A percentile compares a stretch with the other conserved stretches of the same genome.
Evolutionary conservation across 2,797 vertebrate genomes (phyloP).

Genomic region (Sebastes iracundus): DNA sequence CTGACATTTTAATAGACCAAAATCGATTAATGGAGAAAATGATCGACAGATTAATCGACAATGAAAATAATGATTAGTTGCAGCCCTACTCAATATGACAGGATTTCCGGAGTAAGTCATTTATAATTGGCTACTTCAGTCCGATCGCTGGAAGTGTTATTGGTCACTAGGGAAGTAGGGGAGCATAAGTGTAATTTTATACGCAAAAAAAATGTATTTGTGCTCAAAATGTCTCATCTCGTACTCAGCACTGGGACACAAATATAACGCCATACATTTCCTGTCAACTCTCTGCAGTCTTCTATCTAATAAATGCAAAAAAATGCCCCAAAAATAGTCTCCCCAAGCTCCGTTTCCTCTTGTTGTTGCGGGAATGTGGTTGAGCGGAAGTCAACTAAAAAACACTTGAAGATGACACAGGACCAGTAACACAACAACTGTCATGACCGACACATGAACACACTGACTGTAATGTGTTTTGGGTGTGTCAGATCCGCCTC

Average conservation of each 20-base stretch:
- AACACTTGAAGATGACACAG: not conserved
- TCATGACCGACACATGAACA: too few species aligned
- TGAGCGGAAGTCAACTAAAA: not conserved
- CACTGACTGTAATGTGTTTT: not conserved
- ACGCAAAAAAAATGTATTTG: not conserved
- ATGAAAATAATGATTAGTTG: too few species aligned
- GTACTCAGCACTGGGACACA: not conserved
- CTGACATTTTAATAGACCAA: too few species aligned
- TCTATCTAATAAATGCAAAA: not conserved
- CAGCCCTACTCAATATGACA: not conserved
- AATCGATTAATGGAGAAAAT: too few species aligned
- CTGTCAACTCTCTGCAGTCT: not conserved
- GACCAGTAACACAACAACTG: not conserved
- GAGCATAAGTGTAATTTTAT: not conserved
- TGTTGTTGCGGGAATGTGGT: not conserved
- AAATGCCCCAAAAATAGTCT: not conserved
- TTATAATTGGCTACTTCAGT: not conserved
- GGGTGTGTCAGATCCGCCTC: slow-evolving; percentile 28
- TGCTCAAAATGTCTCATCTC: not conserved
- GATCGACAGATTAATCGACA: too few species aligned
- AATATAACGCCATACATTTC: not conserved
- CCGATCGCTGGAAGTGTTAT: not conserved
- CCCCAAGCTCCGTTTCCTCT: not conserved
- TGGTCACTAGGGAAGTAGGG: not conserved
- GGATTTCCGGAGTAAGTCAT: not conserved